These are phyloP conservation scores for Malthinus seriepunctatus DNA, from an alignment of 2,888 invertebrate species.

Conservation along the genomic window DNA sequence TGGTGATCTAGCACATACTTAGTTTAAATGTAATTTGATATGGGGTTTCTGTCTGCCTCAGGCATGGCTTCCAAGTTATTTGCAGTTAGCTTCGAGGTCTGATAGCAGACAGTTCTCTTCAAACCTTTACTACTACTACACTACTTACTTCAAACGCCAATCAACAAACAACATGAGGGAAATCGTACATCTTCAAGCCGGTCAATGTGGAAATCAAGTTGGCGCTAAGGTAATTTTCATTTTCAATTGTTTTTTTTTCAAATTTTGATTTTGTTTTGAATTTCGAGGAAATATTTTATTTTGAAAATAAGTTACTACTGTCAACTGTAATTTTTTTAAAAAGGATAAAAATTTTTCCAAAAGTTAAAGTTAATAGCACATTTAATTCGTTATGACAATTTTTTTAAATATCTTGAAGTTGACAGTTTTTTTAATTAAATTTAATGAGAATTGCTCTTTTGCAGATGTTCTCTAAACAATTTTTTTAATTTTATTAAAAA, in stretches of 20 bases:
- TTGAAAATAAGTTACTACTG: too few relatives aligned
- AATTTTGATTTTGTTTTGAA: not conserved
- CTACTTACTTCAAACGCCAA: not conserved
- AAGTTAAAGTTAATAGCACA: too few relatives aligned
- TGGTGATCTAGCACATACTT: conserved; percentile 18
- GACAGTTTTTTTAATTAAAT: too few relatives aligned
- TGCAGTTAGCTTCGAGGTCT: conserved; percentile 25
- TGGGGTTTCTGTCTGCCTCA: conserved; percentile 21
- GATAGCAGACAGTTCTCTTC: conserved; percentile 23
- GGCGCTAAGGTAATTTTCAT: conserved; percentile 77
- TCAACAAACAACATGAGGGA: conserved; percentile 71
- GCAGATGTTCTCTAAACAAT: too few relatives aligned
- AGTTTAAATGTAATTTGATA: conserved; percentile 26
- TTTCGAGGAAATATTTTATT: not conserved
- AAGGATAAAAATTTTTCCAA: too few relatives aligned
- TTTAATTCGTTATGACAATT: too few relatives aligned
- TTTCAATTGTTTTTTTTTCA: conserved; percentile 3
- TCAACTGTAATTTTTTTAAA: too few relatives aligned
- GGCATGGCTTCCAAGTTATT: conserved; percentile 26
- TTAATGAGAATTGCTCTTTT: too few relatives aligned
- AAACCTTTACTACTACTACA: conserved; percentile 12
- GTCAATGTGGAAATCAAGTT: conserved; percentile 79
- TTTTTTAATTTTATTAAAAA: too few relatives aligned
- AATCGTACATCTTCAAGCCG: conserved; percentile 88
- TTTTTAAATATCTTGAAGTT: too few relatives aligned